Percentiles rank a stretch among this genome's conserved stretches.
phyloP scores from a whole-genome alignment of 2,113 vertebrate species.

The Perca schrenkii region DNA sequence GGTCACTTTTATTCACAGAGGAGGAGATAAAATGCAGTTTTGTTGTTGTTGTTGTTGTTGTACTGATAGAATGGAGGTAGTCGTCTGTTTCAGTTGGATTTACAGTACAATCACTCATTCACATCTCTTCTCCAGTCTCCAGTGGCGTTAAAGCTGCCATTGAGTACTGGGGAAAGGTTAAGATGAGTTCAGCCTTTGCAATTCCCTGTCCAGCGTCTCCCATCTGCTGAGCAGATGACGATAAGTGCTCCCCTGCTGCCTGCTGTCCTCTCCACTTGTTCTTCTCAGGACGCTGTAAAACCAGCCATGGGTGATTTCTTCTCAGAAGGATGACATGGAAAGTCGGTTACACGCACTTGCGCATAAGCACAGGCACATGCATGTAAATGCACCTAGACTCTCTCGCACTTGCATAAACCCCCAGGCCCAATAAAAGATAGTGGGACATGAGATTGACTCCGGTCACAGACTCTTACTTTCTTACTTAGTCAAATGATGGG shows the following conservation, averaged over 20 bases:
- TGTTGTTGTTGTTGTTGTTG: neutral
- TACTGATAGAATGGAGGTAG: neutral
- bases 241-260: constrained; percentile 49
- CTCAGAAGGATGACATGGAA: constrained; percentile 42
- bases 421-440: constrained; percentile 15
- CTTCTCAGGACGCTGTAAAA: constrained; percentile 62
- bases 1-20: constrained; percentile 37
- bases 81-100: neutral
- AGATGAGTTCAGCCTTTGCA: constrained; percentile 5
- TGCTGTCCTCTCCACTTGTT: constrained; percentile 48
- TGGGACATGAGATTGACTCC: neutral
- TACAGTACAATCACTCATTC: constrained; percentile 2
- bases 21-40: constrained; percentile 1
- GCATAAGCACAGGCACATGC: neutral
- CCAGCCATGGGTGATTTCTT: constrained; percentile 50
- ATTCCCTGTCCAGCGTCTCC: constrained; percentile 17
- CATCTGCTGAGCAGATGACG: constrained; percentile 69
- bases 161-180: constrained; percentile 2
- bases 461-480: constrained; percentile 35
- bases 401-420: constrained; percentile 27
- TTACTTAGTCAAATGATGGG: constrained; percentile 24
- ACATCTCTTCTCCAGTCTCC: constrained; percentile 1
- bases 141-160: neutral
- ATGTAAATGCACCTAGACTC: constrained; percentile 11
- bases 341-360: constrained; percentile 25